Percentiles rank a stretch among this genome's conserved stretches.
phyloP scores from a whole-genome alignment of 1,140 invertebrate genomes.

The Scaptodrosophila lebanonensis region DNA sequence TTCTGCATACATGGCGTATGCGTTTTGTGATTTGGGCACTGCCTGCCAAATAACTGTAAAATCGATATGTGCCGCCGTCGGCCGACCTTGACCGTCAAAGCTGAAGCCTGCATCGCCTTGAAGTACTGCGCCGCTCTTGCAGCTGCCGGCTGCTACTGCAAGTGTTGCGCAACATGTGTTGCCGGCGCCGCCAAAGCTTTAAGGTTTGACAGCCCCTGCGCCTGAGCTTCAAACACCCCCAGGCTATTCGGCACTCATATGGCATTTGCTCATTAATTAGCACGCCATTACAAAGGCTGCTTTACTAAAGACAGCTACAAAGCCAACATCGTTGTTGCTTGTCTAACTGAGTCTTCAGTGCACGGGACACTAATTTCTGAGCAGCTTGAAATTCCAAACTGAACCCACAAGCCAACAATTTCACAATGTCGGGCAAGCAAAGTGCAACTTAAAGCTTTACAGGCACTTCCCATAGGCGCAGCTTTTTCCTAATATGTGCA shows the following conservation, averaged over 20 bases:
- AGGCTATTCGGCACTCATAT: constrained; percentile 18
- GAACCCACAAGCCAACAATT: too few relatives aligned
- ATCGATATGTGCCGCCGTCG: constrained; percentile 36
- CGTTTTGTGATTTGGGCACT: constrained; percentile 6
- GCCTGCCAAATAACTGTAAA: constrained; percentile 4
- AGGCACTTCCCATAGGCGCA: too few relatives aligned
- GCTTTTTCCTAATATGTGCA: too few relatives aligned
- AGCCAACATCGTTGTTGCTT: constrained; percentile 32
- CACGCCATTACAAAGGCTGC: constrained; percentile 26
- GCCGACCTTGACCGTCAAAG: constrained; percentile 44
- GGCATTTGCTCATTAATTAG: constrained; percentile 46
- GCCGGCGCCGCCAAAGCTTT: constrained; percentile 28
- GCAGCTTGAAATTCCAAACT: too few relatives aligned
- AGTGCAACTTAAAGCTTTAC: too few relatives aligned
- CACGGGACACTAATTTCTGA: too few relatives aligned
- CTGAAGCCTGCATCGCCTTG: too few relatives aligned
- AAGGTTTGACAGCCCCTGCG: constrained; percentile 15
- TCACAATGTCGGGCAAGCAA: too few relatives aligned
- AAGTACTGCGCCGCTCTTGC: too few relatives aligned
- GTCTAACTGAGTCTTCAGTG: constrained; percentile 53
- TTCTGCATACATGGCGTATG: constrained; percentile 44
- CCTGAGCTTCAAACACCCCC: constrained; percentile 17
- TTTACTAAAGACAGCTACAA: constrained; percentile 20
- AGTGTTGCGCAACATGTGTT: constrained; percentile 51
- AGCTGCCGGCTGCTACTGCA: constrained; percentile 26